A percentile compares a stretch with the other conserved stretches of the same genome.
Evolutionary conservation across 2,888 invertebrate genomes (phyloP).

Genomic region (Drosophila neoperkinsi): DNA sequence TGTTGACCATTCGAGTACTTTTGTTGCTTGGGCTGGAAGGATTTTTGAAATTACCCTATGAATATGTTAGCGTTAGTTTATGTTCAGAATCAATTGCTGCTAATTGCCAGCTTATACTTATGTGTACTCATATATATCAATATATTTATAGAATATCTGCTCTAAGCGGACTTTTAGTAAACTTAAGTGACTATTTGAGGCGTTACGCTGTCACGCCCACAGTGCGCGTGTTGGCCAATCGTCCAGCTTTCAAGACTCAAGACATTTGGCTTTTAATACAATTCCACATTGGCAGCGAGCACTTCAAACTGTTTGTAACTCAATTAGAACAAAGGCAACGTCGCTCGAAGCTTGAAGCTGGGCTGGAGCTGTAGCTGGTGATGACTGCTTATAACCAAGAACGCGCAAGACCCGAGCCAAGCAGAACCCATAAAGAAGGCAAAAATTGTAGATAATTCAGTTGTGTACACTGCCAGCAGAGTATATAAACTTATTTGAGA

Average conservation of each 20-base stretch:
- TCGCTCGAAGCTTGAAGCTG: constrained; percentile 12
- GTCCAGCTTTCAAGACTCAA: constrained; percentile 33
- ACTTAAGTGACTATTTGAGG: constrained; percentile 24
- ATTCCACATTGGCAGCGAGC: constrained; percentile 47
- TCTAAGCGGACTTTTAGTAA: constrained; percentile 43
- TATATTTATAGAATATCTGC: constrained; percentile 8
- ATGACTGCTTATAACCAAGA: constrained; percentile 28
- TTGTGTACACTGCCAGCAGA: constrained; percentile 51
- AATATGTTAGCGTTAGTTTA: constrained; percentile 61
- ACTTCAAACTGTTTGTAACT: constrained; percentile 69
- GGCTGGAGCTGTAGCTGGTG: constrained; percentile 12
- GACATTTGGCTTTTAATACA: constrained; percentile 68
- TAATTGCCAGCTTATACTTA: constrained; percentile 42
- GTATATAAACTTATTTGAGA: not conserved
- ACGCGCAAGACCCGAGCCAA: constrained; percentile 18
- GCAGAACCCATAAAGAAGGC: constrained; percentile 51
- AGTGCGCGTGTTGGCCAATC: constrained; percentile 4
- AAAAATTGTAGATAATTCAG: constrained; percentile 79
- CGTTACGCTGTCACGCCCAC: constrained; percentile 14
- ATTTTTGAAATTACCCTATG: constrained; percentile 37
- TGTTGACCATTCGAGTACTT: constrained; percentile 43
- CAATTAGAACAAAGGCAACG: constrained; percentile 73
- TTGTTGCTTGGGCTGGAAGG: not conserved
- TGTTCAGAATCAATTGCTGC: constrained; percentile 37
- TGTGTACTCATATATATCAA: constrained; percentile 5